Evolutionary conservation across 2,113 vertebrate genomes (phyloP).

Genomic region (Stegostoma tigrinum): DNA sequence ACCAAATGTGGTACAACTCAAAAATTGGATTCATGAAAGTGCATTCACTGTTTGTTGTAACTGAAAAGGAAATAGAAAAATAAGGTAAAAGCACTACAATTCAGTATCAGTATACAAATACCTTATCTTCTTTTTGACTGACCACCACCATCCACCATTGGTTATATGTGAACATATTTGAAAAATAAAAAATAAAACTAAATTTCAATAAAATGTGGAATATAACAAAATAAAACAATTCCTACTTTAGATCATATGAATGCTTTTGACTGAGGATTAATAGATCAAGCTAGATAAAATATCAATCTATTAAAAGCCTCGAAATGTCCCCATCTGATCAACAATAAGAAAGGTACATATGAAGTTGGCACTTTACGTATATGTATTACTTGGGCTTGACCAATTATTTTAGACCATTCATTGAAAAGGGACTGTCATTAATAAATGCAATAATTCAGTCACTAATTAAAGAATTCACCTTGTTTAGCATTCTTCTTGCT

Average conservation of each 20-base stretch:
- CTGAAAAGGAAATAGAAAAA: background rate
- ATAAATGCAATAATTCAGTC: constrained; percentile 37
- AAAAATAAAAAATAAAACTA: background rate
- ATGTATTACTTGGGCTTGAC: background rate
- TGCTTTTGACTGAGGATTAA: background rate
- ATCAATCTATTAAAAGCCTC: background rate
- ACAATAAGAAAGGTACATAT: background rate
- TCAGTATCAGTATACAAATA: background rate
- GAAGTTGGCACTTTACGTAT: background rate
- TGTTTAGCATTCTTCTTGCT: background rate
- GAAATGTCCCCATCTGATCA: background rate
- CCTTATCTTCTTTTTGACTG: background rate
- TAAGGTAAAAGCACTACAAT: background rate
- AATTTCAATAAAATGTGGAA: background rate
- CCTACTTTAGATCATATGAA: background rate
- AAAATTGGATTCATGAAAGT: background rate
- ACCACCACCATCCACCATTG: background rate
- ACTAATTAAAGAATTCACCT: constrained; percentile 42
- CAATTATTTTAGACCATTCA: background rate
- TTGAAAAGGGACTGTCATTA: background rate
- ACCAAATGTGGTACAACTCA: background rate
- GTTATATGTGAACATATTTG: background rate
- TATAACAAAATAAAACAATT: background rate
- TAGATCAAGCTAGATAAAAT: background rate
- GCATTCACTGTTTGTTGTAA: background rate